phyloP scores from a whole-genome alignment of 2,113 vertebrate species.

The Toxotes jaculatrix region DNA sequence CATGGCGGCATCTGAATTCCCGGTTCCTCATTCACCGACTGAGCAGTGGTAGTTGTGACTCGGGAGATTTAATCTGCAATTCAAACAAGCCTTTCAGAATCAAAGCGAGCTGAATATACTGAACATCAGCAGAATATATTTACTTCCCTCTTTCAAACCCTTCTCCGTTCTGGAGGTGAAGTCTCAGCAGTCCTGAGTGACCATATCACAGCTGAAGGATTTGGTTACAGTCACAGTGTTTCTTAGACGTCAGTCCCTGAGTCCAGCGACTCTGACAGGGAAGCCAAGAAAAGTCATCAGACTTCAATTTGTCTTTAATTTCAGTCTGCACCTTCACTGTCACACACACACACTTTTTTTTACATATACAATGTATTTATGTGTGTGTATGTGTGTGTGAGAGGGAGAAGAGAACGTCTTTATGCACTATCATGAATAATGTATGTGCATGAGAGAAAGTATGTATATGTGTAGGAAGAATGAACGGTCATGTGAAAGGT shows the following conservation, averaged over 20 bases:
- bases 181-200: neutral
- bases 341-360: too few species aligned
- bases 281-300: too few species aligned
- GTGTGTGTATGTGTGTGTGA: too few species aligned
- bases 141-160: constrained; percentile 10
- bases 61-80: constrained; percentile 13
- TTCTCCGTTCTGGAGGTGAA: neutral
- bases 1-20: constrained; percentile 14
- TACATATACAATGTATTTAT: too few species aligned
- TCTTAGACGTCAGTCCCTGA: neutral
- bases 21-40: neutral
- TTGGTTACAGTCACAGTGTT: neutral
- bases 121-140: constrained; percentile 25
- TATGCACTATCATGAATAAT: too few species aligned
- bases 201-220: constrained; percentile 1
- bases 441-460: too few species aligned
- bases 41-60: constrained; percentile 19
- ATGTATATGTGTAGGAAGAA: too few species aligned
- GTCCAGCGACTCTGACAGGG: too few species aligned
- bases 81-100: constrained; percentile 13
- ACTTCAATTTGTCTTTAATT: too few species aligned
- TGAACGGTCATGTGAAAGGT: too few species aligned
- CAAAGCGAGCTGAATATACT: constrained; percentile 6
- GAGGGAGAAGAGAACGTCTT: too few species aligned
- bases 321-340: too few species aligned